A percentile compares a stretch with the other conserved stretches of the same genome.
Evolutionary conservation across 2,113 vertebrate species (phyloP).

Genomic region (Grammomys surdaster): DNA sequence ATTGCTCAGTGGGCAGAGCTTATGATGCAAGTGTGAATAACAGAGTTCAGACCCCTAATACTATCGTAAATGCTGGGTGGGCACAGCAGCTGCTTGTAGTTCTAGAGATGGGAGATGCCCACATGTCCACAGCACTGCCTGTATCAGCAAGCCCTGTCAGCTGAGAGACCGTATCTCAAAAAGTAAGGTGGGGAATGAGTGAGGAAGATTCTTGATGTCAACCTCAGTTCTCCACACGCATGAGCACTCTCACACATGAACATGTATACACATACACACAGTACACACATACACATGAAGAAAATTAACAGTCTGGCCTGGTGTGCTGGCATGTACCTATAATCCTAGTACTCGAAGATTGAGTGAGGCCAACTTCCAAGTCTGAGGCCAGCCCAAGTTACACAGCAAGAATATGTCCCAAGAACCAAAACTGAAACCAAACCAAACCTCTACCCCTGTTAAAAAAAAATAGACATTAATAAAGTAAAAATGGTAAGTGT

Average conservation of each 20-base stretch:
- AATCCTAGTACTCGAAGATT: neutral
- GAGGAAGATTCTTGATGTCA: neutral
- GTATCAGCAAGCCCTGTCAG: neutral
- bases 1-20: neutral
- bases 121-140: neutral
- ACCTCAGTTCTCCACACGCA: neutral
- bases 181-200: neutral
- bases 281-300: neutral
- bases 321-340: neutral
- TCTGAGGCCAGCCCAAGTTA: neutral
- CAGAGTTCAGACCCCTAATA: neutral
- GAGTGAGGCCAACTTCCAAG: neutral
- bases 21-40: neutral
- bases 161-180: neutral
- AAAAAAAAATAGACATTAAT: neutral
- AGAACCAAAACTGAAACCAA: neutral
- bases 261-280: neutral
- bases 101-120: neutral
- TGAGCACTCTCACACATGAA: neutral
- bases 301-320: neutral
- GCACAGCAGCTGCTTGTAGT: neutral
- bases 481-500: constrained; percentile 16
- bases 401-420: neutral
- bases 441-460: neutral
- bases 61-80: neutral